These are phyloP conservation scores for Aporophyla lueneburgensis DNA, from an alignment of 2,888 invertebrate genomes.

Conservation along the genomic window DNA sequence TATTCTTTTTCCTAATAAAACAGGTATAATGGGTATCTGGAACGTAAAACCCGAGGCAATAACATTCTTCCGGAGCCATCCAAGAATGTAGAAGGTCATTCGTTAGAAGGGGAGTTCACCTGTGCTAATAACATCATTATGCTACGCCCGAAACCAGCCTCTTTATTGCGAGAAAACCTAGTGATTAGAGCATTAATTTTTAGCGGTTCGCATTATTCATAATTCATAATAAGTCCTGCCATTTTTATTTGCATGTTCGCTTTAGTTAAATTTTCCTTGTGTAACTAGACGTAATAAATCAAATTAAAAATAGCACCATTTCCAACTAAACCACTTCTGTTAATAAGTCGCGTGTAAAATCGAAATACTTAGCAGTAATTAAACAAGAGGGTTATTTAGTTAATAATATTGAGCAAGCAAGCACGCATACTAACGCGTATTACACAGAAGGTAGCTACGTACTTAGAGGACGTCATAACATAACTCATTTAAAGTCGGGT, in stretches of 20 bases:
- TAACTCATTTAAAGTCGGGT: slow-evolving; percentile 37
- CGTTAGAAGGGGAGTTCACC: slow-evolving; percentile 16
- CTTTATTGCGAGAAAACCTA: slow-evolving; percentile 8
- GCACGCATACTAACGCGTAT: slow-evolving; percentile 39
- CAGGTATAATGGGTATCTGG: neutral
- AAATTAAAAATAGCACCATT: slow-evolving; percentile 24
- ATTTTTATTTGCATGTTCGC: slow-evolving; percentile 17
- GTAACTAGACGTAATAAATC: slow-evolving; percentile 30
- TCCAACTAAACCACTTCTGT: slow-evolving; percentile 26
- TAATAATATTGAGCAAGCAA: slow-evolving; percentile 29
- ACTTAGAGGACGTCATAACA: slow-evolving; percentile 15
- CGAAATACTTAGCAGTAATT: slow-evolving; percentile 43
- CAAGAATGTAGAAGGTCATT: slow-evolving; percentile 5
- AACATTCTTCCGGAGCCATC: slow-evolving; percentile 14
- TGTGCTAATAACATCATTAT: slow-evolving; percentile 29
- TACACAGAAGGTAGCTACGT: slow-evolving; percentile 25
- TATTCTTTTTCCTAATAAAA: slow-evolving; percentile 17
- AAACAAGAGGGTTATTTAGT: slow-evolving; percentile 45
- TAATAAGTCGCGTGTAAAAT: slow-evolving; percentile 46
- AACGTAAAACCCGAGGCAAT: neutral
- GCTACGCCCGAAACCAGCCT: neutral
- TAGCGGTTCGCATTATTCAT: neutral
- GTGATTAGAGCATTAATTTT: slow-evolving; percentile 8
- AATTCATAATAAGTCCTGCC: slow-evolving; percentile 9
- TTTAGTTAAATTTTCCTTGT: slow-evolving; percentile 25